Conservation (phyloP, 2,888 invertebrate genomes). For the Mesorhabditis spiculigera region DNA sequence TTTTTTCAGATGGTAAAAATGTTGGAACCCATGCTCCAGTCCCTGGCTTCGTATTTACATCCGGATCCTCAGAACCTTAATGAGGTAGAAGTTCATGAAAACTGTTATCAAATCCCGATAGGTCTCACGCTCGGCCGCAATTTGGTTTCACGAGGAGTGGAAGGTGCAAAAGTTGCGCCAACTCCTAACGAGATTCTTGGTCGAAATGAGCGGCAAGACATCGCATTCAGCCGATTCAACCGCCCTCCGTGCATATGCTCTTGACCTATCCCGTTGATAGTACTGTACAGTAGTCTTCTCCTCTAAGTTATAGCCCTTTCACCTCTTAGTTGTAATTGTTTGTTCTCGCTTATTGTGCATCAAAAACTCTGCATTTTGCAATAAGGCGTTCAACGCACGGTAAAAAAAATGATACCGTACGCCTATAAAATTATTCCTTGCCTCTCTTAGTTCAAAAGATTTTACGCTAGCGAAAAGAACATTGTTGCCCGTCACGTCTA, state of each 20-base stretch:
- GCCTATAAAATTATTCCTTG: no score
- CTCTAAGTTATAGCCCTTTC: no score
- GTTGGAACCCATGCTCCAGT: conserved; percentile 29
- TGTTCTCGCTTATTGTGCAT: no score
- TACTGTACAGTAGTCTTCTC: no score
- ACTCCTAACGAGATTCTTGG: conserved; percentile 47
- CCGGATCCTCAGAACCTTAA: conserved; percentile 13
- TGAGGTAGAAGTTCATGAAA: conserved; percentile 9
- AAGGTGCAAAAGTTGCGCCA: conserved; percentile 45
- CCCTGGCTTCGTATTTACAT: conserved; percentile 30
- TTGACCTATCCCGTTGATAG: background rate
- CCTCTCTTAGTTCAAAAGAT: no score
- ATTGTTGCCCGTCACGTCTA: no score
- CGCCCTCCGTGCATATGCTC: background rate
- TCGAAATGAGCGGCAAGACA: conserved; percentile 8
- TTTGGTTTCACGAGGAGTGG: conserved; percentile 40
- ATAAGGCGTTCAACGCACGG: no score
- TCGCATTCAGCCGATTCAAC: background rate
- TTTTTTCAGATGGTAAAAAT: conserved; percentile 35
- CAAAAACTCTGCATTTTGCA: no score
- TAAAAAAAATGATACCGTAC: no score
- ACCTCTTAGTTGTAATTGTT: no score
- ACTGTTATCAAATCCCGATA: background rate
- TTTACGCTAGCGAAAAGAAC: no score
- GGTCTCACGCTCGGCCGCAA: conserved; percentile 18